These are phyloP conservation scores for Albula goreensis DNA, from an alignment of 2,113 vertebrate species.

Conservation along the genomic window DNA sequence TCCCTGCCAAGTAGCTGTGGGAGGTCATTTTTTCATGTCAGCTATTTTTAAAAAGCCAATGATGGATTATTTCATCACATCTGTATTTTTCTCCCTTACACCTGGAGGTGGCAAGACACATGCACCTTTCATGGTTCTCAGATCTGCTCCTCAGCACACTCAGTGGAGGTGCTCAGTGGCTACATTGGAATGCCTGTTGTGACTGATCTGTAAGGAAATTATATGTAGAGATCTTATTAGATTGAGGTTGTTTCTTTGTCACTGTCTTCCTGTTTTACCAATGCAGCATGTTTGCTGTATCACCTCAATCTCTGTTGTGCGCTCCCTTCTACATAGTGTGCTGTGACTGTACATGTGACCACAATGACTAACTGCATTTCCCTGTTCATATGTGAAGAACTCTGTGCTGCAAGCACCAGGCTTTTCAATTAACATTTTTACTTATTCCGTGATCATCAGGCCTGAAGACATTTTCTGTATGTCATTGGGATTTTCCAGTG, in stretches of 20 bases:
- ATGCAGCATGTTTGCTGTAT: not conserved
- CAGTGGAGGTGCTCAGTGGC: not conserved
- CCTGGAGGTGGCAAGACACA: not conserved
- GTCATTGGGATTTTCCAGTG: not conserved
- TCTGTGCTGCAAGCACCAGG: not conserved
- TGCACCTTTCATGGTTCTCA: not conserved
- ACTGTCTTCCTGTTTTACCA: too few relatives aligned
- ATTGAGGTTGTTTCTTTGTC: not conserved
- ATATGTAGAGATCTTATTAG: not conserved
- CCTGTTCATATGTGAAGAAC: not conserved
- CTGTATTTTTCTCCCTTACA: not conserved
- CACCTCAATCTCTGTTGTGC: not conserved
- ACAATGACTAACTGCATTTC: not conserved
- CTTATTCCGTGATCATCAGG: not conserved
- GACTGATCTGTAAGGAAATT: not conserved
- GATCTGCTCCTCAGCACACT: not conserved
- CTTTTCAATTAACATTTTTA: not conserved
- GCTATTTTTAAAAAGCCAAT: slow-evolving; percentile 7
- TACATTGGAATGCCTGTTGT: not conserved
- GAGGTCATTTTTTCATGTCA: slow-evolving; percentile 23
- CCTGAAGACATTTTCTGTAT: not conserved
- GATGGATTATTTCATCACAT: slow-evolving; percentile 10
- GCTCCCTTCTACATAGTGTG: not conserved
- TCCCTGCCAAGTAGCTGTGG: slow-evolving; percentile 13
- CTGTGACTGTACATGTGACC: not conserved